Evolutionary conservation across 2,888 invertebrate species (phyloP).

Genomic region (Osmoderma eremita): DNA sequence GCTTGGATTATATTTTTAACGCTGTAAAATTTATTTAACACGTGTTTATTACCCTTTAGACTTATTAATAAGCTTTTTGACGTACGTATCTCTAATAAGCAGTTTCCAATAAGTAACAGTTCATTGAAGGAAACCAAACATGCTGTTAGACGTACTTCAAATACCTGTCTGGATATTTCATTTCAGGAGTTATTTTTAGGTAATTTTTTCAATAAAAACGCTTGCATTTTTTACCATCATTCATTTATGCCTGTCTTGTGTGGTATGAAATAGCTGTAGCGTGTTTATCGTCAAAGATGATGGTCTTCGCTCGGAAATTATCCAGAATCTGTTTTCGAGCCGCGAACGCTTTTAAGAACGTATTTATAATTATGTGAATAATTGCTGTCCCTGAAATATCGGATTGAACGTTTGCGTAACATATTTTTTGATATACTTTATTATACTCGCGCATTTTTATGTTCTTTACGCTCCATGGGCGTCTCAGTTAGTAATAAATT

Average conservation of each 20-base stretch:
- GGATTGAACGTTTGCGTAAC: slow-evolving; percentile 23
- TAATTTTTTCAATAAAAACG: slow-evolving; percentile 12
- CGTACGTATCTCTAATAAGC: not conserved
- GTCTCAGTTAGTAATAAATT: no score
- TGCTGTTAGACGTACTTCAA: not conserved
- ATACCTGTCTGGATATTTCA: slow-evolving; percentile 17
- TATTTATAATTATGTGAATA: slow-evolving; percentile 33
- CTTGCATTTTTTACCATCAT: slow-evolving; percentile 25
- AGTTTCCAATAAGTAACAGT: not conserved
- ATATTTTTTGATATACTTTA: slow-evolving; percentile 14
- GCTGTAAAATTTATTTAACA: not conserved
- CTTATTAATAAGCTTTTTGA: slow-evolving; percentile 17
- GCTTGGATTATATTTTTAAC: slow-evolving; percentile 10
- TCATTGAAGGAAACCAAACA: no score
- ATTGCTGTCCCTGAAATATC: slow-evolving; percentile 27
- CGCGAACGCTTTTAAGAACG: slow-evolving; percentile 28
- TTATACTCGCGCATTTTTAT: no score
- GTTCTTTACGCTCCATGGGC: no score
- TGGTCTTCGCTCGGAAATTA: slow-evolving; percentile 23
- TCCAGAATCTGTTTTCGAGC: slow-evolving; percentile 29
- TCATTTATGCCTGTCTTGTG: slow-evolving; percentile 19
- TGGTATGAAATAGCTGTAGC: slow-evolving; percentile 12
- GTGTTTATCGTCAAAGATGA: slow-evolving; percentile 30
- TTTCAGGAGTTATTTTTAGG: slow-evolving; percentile 26
- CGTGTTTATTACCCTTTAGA: slow-evolving; percentile 1